phyloP scores from a whole-genome alignment of 2,797 vertebrate species.

The Limosa lapponica region DNA sequence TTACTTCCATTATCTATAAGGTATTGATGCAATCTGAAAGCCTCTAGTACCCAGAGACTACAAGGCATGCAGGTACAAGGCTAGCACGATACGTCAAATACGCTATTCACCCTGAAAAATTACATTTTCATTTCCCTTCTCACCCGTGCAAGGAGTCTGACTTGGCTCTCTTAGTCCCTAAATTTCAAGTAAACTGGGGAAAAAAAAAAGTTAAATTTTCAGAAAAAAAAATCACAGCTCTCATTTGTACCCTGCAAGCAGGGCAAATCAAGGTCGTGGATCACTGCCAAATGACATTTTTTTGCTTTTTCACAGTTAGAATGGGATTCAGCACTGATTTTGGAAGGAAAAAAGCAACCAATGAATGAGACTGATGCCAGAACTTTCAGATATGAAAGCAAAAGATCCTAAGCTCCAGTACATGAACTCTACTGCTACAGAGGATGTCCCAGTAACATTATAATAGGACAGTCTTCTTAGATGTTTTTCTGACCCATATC shows the following conservation, averaged over 20 bases:
- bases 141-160: not conserved
- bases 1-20: not conserved
- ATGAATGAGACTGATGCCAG: not conserved
- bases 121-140: not conserved
- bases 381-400: not conserved
- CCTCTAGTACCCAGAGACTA: not conserved
- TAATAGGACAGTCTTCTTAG: not conserved
- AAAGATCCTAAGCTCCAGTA: not conserved
- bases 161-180: not conserved
- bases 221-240: not conserved
- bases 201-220: not conserved
- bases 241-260: not conserved
- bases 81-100: not conserved
- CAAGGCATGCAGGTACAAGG: not conserved
- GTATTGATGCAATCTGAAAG: not conserved
- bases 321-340: not conserved
- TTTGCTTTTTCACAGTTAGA: not conserved
- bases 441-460: not conserved
- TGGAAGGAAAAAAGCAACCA: not conserved
- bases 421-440: not conserved
- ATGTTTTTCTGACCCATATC: not conserved
- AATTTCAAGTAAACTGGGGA: not conserved
- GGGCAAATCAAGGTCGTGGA: not conserved
- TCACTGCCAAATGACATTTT: not conserved
- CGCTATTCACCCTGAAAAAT: not conserved